A percentile compares a stretch with the other conserved stretches of the same genome.
Evolutionary conservation across 64 coral and sea anemone species (phyloP).

Genomic region (Stichodactyla mertensii): DNA sequence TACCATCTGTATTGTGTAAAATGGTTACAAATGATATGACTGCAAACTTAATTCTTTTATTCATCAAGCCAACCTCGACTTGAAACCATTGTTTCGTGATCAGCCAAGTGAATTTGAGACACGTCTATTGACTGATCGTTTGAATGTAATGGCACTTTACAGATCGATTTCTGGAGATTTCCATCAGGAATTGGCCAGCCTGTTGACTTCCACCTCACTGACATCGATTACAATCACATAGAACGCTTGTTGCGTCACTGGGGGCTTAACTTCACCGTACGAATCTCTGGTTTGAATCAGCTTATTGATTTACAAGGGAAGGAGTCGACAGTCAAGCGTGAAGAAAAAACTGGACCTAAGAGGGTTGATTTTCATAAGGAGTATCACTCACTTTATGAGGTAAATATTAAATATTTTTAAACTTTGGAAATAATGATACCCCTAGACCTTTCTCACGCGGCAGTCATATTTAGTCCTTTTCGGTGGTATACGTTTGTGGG

Average conservation of each 20-base stretch:
- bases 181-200: background rate
- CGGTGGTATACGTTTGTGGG: no score
- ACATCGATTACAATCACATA: background rate
- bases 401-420: background rate
- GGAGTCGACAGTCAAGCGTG: background rate
- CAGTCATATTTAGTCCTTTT: no score
- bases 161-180: slow-evolving; percentile 9
- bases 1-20: no score
- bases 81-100: no score
- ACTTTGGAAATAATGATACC: no score
- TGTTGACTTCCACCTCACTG: background rate
- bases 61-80: no score
- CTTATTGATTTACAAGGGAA: background rate
- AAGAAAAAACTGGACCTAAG: background rate
- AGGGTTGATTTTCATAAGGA: background rate
- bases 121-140: background rate
- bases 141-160: background rate
- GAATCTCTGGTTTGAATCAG: background rate
- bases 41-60: no score
- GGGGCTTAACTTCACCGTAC: background rate
- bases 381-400: background rate
- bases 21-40: no score
- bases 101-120: no score
- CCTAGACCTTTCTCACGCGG: no score
- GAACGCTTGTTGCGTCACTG: background rate